These are phyloP conservation scores for Pardalotus punctatus DNA, from an alignment of 2,113 vertebrate species.

Conservation along the genomic window DNA sequence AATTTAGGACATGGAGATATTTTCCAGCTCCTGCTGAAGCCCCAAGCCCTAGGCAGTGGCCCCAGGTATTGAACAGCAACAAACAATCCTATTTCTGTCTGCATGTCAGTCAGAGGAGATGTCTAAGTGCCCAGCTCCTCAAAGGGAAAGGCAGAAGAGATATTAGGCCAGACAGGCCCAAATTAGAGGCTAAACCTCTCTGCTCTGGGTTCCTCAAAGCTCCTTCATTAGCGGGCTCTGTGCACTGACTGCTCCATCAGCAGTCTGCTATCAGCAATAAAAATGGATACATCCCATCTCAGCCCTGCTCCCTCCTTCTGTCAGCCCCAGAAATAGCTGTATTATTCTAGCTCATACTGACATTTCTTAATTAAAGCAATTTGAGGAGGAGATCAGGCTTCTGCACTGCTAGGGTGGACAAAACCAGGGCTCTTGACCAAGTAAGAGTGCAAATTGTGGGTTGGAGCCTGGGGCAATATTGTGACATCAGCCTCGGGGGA, in stretches of 20 bases:
- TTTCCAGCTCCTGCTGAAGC: neutral
- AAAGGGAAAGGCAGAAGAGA: neutral
- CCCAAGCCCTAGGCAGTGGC: neutral
- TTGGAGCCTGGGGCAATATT: neutral
- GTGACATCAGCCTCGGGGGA: neutral
- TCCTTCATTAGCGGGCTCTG: neutral
- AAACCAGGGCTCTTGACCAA: neutral
- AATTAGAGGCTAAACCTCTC: neutral
- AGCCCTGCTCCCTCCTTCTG: neutral
- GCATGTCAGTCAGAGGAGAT: neutral
- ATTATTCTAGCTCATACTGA: neutral
- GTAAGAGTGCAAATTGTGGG: neutral
- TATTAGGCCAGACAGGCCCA: neutral
- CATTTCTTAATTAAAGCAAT: neutral
- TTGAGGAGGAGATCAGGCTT: neutral
- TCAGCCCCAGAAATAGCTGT: neutral
- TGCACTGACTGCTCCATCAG: neutral
- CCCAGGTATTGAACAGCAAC: neutral
- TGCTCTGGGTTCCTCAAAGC: neutral
- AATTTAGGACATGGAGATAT: neutral
- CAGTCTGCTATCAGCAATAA: neutral
- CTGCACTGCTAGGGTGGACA: neutral
- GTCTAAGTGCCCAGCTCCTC: neutral
- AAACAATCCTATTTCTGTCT: neutral
- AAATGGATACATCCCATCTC: neutral